phyloP scores from a whole-genome alignment of 2,888 invertebrate genomes.

The Lasioglossum calceatum region DNA sequence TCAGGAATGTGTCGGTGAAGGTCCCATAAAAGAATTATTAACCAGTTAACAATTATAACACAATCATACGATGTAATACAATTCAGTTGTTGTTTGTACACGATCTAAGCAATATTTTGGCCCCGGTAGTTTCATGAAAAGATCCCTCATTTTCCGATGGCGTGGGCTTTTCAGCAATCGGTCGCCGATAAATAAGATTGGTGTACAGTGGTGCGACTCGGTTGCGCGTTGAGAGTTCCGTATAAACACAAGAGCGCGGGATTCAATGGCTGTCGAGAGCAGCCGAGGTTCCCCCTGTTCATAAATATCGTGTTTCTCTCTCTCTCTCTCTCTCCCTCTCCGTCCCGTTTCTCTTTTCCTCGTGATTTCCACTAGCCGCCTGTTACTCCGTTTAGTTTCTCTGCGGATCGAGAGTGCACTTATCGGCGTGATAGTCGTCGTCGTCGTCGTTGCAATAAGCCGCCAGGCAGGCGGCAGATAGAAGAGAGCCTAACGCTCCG shows the following conservation, averaged over 20 bases:
- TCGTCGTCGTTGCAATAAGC: conserved; percentile 18
- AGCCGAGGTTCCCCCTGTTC: conserved; percentile 49
- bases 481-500: background rate
- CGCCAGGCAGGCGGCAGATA: background rate
- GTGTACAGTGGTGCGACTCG: background rate
- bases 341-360: background rate
- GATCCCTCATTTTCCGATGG: background rate
- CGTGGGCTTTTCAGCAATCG: background rate
- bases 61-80: too few relatives aligned
- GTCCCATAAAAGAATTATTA: too few relatives aligned
- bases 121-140: too few relatives aligned
- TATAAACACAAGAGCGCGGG: conserved; percentile 33
- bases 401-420: conserved; percentile 5
- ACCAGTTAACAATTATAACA: too few relatives aligned
- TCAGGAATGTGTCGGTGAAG: too few relatives aligned
- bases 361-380: conserved; percentile 5
- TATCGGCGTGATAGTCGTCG: background rate
- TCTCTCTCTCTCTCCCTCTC: background rate
- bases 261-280: conserved; percentile 72
- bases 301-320: conserved; percentile 57
- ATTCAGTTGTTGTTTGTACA: too few relatives aligned
- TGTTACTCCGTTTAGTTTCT: conserved; percentile 23
- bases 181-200: background rate
- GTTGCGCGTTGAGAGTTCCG: background rate
- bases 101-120: too few relatives aligned